Evolutionary conservation across 1,140 invertebrate genomes (phyloP).

Genomic region (Sipha flava): DNA sequence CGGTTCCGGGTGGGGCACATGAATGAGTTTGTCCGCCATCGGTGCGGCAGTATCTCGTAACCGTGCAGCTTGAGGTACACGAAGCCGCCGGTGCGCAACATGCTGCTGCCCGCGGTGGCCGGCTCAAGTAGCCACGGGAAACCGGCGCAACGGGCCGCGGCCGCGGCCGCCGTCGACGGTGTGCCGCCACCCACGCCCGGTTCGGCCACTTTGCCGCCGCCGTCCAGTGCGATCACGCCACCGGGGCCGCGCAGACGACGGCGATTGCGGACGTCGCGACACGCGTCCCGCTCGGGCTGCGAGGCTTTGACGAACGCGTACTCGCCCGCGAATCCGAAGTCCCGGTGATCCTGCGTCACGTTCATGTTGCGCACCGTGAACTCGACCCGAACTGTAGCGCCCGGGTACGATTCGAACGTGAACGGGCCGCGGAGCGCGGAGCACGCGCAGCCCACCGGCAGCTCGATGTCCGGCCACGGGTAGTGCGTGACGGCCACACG

Average conservation of each 20-base stretch:
- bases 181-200: slow-evolving; percentile 42
- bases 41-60: slow-evolving; percentile 46
- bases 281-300: slow-evolving; percentile 46
- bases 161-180: slow-evolving; percentile 40
- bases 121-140: slow-evolving; percentile 71
- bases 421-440: slow-evolving; percentile 56
- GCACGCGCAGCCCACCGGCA: slow-evolving; percentile 65
- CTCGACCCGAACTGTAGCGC: slow-evolving; percentile 58
- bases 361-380: slow-evolving; percentile 71
- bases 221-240: slow-evolving; percentile 54
- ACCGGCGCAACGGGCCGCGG: slow-evolving; percentile 53
- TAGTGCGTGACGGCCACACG: slow-evolving; percentile 55
- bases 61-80: slow-evolving; percentile 61
- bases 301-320: slow-evolving; percentile 38
- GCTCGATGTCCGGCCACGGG: slow-evolving; percentile 60
- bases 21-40: slow-evolving; percentile 38
- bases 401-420: slow-evolving; percentile 54
- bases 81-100: slow-evolving; percentile 51
- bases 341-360: slow-evolving; percentile 68
- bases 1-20: slow-evolving; percentile 62
- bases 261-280: slow-evolving; percentile 54
- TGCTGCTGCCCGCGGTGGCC: slow-evolving; percentile 47
- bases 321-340: slow-evolving; percentile 67
- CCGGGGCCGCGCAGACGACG: slow-evolving; percentile 58
- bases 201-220: slow-evolving; percentile 41